phyloP scores from a whole-genome alignment of 1,140 invertebrate species.

The Drosophila lowei region DNA sequence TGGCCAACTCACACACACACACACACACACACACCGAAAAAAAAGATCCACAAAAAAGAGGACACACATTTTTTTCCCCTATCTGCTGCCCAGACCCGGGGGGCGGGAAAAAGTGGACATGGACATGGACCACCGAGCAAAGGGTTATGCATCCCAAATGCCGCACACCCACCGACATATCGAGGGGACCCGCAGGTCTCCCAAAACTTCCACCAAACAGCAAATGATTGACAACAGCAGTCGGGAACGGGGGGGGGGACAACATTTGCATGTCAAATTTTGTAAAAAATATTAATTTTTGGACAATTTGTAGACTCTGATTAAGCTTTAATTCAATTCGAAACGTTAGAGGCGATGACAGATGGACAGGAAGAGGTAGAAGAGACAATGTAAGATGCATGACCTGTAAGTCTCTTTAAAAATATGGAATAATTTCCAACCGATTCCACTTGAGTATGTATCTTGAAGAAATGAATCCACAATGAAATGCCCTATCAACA shows the following conservation, averaged over 20 bases:
- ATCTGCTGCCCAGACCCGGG: slow-evolving; percentile 18
- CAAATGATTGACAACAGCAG: slow-evolving; percentile 52
- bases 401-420: no score
- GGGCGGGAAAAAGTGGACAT: slow-evolving; percentile 30
- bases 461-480: no score
- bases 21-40: neutral
- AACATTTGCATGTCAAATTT: neutral
- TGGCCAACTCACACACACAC: slow-evolving; percentile 27
- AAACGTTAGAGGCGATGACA: no score
- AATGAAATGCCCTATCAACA: no score
- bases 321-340: no score
- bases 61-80: slow-evolving; percentile 3
- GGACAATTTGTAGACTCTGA: neutral
- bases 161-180: no score
- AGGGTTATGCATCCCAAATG: neutral
- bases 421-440: no score
- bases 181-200: no score
- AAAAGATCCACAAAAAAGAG: slow-evolving; percentile 10
- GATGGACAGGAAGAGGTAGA: no score
- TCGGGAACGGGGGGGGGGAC: neutral
- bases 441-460: no score
- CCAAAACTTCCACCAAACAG: neutral
- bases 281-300: no score
- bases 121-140: slow-evolving; percentile 3
- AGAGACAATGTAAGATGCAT: no score